A percentile compares a stretch with the other conserved stretches of the same genome.
Conservation (phyloP, 2,888 invertebrate species). For the Alsophila aescularia region DNA sequence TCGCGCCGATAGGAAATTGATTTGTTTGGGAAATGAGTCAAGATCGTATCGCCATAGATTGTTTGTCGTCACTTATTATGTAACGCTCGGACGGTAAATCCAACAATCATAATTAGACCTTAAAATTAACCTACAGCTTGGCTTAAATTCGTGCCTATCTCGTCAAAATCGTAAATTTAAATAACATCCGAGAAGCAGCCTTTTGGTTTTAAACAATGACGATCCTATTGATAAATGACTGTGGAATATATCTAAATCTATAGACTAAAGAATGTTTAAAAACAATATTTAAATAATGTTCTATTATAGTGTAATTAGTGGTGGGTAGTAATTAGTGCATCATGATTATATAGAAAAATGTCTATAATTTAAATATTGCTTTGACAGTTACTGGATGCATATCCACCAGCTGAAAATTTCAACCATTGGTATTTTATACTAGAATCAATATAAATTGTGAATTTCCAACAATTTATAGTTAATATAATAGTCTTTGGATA, state of each 20-base stretch:
- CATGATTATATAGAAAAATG: constrained; percentile 62
- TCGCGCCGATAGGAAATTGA: constrained; percentile 66
- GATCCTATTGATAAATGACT: constrained; percentile 77
- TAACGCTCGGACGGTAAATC: constrained; percentile 82
- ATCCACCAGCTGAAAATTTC: constrained; percentile 50
- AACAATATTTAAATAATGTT: constrained; percentile 79
- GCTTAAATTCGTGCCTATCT: constrained; percentile 83
- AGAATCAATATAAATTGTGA: constrained; percentile 69
- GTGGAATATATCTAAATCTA: constrained; percentile 79
- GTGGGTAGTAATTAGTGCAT: constrained; percentile 75
- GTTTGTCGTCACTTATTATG: constrained; percentile 78
- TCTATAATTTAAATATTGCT: constrained; percentile 79
- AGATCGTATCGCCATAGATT: constrained; percentile 70
- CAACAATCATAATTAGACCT: constrained; percentile 79
- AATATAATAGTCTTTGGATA: constrained; percentile 83
- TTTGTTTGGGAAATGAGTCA: constrained; percentile 62
- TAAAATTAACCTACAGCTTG: constrained; percentile 81
- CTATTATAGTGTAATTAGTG: constrained; percentile 72
- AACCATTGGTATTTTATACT: constrained; percentile 64
- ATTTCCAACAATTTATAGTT: constrained; percentile 70
- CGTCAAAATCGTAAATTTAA: constrained; percentile 75
- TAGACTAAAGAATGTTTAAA: constrained; percentile 74
- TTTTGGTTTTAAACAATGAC: constrained; percentile 76
- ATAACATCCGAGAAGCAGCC: constrained; percentile 82
- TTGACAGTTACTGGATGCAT: constrained; percentile 65